Base-by-base conservation (phyloP, 2,797 vertebrate genomes). In the Crypturellus tataupa region DNA sequence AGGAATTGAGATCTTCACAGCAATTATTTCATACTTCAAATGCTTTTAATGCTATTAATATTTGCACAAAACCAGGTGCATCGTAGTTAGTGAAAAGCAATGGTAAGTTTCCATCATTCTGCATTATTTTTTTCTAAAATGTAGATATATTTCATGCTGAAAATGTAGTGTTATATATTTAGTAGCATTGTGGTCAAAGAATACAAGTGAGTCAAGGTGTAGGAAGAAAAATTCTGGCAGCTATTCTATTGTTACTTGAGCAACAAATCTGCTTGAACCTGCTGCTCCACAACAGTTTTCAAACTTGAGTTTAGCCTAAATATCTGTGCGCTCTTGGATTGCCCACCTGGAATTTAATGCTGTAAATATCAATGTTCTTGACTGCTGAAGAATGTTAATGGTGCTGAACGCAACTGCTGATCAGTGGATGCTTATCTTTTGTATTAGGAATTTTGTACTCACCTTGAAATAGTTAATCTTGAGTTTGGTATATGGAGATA, bases 321-420 rank as follows among this genome's bases (percentile, higher is more conserved):
- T 29, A 33, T 75, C 29, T 24, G 33, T 15, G 80, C 3, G 2
- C 80, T 55, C 53, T 15, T 21, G 24, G 58, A 33, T 72, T 89
- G 60, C 55, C 35, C 29, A 17, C 14, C 39, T 0, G 0, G 42
- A 55, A 13, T 0, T 23, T 16, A 51, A 44, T 19, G 13, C 55
- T 35, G 55, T 29, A 62, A 77, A 51, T 9, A n/a, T 15, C 58
- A 72, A 4, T 0, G 0, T 49, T 80, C 55, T 60, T 19, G 24
- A 29, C 3, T 64, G 44, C 39, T 84, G 17, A 1, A 1, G 55
- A 33, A 40, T 37, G 40, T 23, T 49, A 31, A 15, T 62, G 59
- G 59, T 62, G 53, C 35, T 33, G 3, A 65, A 12, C 60, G 33
- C 55, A 60, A 80, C 42, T 23, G 25, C 51, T 47, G 33, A 17